Evolutionary conservation across 2,888 invertebrate genomes (phyloP), one percentile per base, ranked within the genome.

Genomic region (Machimus rusticus): DNA sequence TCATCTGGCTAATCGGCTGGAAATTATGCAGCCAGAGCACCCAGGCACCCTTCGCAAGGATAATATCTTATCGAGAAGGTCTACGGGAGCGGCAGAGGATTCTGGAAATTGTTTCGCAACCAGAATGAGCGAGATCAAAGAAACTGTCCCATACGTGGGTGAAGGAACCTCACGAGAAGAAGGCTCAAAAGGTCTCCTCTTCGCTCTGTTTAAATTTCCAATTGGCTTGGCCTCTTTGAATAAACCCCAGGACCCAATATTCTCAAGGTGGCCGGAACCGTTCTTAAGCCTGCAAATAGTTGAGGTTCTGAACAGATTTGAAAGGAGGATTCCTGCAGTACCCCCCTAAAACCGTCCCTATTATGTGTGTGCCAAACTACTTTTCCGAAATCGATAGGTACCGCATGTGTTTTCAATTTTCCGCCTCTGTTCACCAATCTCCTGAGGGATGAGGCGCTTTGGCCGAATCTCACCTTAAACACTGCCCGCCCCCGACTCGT

Each of bases 1-100:
- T 89, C 89, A 89, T 89, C 89, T 89, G 84, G 88, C 89, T 89
- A 89, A 89, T 89, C 89, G 89, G 87, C 87, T 89, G 88, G 89
- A 89, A 89, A 89, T 89, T 89, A 89, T 89, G 88, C 86, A 85
- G 76, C 88, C 23, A 66, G 66, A 66, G 66, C 23, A 9, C 12
- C 66, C 66, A 66, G 51, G 51, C 66, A 12, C 66, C 28, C 28
- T 66, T 66, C 76, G 76, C 6, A 37, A n/a, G 34, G 76, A 37
- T 37, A 37, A 79, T 79, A 46, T 39, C 37, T 39, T 39, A 23
- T 23, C 79, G 28, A 28, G 43, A 8, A 66, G 84, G 74, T 74
- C 37, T 39, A 31, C 81, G 8, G 34, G 39, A 66, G 39, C 39
- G 66, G 66, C 34, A 81, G 55, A n/a, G n/a, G n/a, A 66, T 74